Percentiles rank a stretch among this genome's conserved stretches.
These are phyloP conservation scores for Aromia moschata DNA, from an alignment of 2,888 invertebrate species.

Conservation along the genomic window DNA sequence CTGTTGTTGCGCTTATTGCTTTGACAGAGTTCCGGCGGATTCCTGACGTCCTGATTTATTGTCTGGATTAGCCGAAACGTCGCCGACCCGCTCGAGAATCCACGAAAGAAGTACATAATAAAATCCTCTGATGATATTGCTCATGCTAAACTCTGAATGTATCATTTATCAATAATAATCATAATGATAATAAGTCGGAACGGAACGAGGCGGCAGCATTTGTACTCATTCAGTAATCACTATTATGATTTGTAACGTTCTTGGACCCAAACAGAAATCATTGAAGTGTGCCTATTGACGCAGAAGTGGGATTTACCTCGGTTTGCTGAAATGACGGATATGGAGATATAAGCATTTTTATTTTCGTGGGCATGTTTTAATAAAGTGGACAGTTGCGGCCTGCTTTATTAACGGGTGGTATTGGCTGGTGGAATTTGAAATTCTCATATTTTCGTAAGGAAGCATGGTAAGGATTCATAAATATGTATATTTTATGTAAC, in stretches of 20 bases:
- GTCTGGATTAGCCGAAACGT: slow-evolving; percentile 1
- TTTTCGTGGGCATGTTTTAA: too few species aligned
- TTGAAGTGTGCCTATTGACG: neutral
- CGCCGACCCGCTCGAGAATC: slow-evolving; percentile 26
- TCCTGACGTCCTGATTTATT: neutral
- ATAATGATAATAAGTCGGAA: slow-evolving; percentile 55
- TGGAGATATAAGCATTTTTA: neutral
- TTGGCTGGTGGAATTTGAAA: too few species aligned
- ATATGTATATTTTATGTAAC: too few species aligned
- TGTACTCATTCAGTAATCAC: slow-evolving; percentile 63
- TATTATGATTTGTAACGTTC: slow-evolving; percentile 56
- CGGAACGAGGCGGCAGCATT: slow-evolving; percentile 56
- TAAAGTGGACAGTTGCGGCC: too few species aligned
- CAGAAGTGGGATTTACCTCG: neutral
- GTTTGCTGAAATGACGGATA: neutral
- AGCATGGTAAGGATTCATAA: too few species aligned
- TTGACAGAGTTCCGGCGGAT: neutral
- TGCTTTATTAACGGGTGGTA: too few species aligned
- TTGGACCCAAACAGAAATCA: slow-evolving; percentile 16
- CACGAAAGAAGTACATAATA: slow-evolving; percentile 45
- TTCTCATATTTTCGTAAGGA: too few species aligned
- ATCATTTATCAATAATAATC: slow-evolving; percentile 56
- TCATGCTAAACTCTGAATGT: slow-evolving; percentile 60
- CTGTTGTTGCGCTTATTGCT: neutral
- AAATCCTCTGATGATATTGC: slow-evolving; percentile 59